A percentile compares a stretch with the other conserved stretches of the same genome.
phyloP scores from a whole-genome alignment of 2,113 vertebrate genomes.

The Puntigrus tetrazona region DNA sequence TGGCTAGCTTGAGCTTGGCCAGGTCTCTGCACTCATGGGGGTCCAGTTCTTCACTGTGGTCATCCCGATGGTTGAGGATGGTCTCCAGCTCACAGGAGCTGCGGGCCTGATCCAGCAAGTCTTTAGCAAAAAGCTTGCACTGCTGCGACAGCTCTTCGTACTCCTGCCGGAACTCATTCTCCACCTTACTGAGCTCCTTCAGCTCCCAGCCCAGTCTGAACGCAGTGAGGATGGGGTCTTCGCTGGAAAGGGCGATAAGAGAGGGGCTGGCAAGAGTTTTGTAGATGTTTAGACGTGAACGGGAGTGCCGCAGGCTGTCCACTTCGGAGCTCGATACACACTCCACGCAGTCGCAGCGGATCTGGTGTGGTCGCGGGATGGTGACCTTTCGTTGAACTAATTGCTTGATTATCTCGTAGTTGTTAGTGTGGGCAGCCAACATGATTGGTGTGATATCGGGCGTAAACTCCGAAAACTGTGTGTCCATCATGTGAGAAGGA shows the following conservation, averaged over 20 bases:
- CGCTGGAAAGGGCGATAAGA: constrained; percentile 92
- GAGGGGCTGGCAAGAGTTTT: constrained; percentile 95
- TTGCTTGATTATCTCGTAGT: constrained; percentile 98
- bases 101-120: constrained; percentile 94
- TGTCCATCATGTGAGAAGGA: constrained; percentile 96
- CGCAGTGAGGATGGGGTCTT: constrained; percentile 85
- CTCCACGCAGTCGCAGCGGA: constrained; percentile 95
- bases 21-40: constrained; percentile 91
- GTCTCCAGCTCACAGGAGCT: constrained; percentile 95
- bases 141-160: constrained; percentile 98
- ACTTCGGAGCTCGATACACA: constrained; percentile 97
- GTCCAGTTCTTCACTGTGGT: constrained; percentile 94
- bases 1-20: constrained; percentile 96
- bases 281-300: constrained; percentile 96
- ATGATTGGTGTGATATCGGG: constrained; percentile 98
- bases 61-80: constrained; percentile 91
- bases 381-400: constrained; percentile 92
- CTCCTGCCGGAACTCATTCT: constrained; percentile 97
- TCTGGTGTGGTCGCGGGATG: constrained; percentile 94
- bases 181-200: constrained; percentile 97
- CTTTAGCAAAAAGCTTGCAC: constrained; percentile 96
- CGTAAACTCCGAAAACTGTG: constrained; percentile 97
- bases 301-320: constrained; percentile 93
- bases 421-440: constrained; percentile 98
- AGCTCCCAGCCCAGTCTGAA: constrained; percentile 97